Base-by-base conservation (phyloP, 1,140 invertebrate species). In the Papilio polytes region DNA sequence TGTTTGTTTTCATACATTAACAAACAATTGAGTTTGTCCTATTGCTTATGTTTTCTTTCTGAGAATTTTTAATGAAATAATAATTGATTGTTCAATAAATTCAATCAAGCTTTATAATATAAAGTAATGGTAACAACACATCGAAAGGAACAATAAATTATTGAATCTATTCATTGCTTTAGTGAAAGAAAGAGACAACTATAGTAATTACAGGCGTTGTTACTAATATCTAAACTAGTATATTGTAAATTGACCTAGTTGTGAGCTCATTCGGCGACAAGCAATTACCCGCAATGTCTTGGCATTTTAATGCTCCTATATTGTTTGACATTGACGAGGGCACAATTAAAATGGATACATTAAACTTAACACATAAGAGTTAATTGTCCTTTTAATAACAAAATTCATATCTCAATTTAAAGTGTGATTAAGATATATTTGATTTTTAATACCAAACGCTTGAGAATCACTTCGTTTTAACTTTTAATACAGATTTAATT, bases 301-400 rank as follows among this genome's bases (percentile, higher is more conserved):
- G 26, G 63, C 8, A 31, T 70, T 70, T 70, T 70, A 70, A 70
- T 70, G 63, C 26, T 70, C 13, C 22, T 36, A 36, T 15, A 31
- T 31, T 63, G 59, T 63, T 70, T 70, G 63, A 70, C 63, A 70
- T 31, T 70, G 63, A 70, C 63, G 26, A 31, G 26, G 63, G 26
- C 63, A 31, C 26, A 70, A 70, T 70, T 70, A 70, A 36, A 70
- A 70, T 70, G 26, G 22, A 70, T 70, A 70, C 63, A 70, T 70
- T 31, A 13, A 26, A 70, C 63, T 12, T 70, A 31, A 70, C 22
- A 66, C 56, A 31, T 26, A 70, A 70, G 22, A 22, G 22, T 70
- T 70, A 70, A 70, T 31, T 70, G 26, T 70, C 63, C 12, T 70
- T 70, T 70, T 70, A 31, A 70, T 70, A 70, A 70, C 63, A 70